Evolutionary conservation across 2,888 invertebrate genomes (phyloP).

Genomic region (Teinopalpus imperialis): DNA sequence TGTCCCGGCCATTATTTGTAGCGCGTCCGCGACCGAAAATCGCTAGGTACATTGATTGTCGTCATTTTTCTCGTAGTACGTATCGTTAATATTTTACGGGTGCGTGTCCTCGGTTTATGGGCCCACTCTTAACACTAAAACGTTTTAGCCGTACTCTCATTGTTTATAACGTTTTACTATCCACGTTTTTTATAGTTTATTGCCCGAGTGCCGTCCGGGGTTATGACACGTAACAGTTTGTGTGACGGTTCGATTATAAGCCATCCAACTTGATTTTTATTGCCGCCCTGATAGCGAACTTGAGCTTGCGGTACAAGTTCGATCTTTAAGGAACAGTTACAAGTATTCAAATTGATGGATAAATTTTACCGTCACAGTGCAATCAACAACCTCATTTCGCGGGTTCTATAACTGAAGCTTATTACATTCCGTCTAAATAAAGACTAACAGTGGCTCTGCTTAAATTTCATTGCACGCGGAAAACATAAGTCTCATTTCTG

Average conservation of each 20-base stretch:
- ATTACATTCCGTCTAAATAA: no score
- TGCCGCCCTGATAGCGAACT: constrained; percentile 29
- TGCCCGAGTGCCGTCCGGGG: constrained; percentile 65
- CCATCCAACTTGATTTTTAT: constrained; percentile 68
- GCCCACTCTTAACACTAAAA: constrained; percentile 80
- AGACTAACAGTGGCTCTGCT: no score
- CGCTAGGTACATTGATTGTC: constrained; percentile 78
- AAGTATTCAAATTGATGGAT: neutral
- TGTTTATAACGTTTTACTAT: constrained; percentile 80
- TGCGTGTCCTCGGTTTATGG: constrained; percentile 80
- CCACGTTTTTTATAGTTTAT: constrained; percentile 76
- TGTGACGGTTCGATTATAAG: constrained; percentile 62
- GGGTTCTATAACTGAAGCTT: no score
- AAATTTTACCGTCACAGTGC: neutral
- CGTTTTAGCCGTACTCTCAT: constrained; percentile 78
- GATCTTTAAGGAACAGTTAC: neutral
- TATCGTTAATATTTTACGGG: constrained; percentile 81
- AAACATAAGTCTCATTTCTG: no score
- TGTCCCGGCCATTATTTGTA: constrained; percentile 76
- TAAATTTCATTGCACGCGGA: no score
- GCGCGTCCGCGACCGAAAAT: constrained; percentile 76
- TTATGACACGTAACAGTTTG: constrained; percentile 63
- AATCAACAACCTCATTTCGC: neutral
- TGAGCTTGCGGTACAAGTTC: constrained; percentile 14
- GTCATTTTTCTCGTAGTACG: constrained; percentile 75